These are phyloP conservation scores for Morelia viridis DNA, from an alignment of 2,797 vertebrate genomes.

Conservation along the genomic window DNA sequence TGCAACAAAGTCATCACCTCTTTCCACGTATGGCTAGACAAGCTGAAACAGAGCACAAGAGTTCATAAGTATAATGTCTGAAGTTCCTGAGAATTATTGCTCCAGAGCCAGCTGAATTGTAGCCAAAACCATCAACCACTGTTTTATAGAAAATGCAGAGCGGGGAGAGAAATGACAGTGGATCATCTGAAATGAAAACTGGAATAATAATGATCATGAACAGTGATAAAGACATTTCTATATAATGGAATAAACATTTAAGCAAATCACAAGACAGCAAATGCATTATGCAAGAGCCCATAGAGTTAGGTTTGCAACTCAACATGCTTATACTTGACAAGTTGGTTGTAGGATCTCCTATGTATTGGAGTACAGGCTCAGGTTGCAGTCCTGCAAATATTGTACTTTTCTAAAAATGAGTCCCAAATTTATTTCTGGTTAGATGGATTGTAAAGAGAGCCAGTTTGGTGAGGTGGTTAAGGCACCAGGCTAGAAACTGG, in stretches of 20 bases:
- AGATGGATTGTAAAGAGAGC: background rate
- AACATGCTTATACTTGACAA: background rate
- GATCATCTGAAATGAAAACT: conserved; percentile 26
- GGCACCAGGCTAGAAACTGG: background rate
- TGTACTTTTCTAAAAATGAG: background rate
- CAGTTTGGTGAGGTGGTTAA: background rate
- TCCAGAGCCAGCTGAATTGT: conserved; percentile 64
- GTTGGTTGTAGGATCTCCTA: background rate
- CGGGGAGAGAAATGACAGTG: conserved; percentile 37
- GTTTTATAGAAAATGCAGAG: conserved; percentile 52
- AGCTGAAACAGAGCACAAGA: conserved; percentile 66
- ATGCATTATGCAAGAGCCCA: conserved; percentile 23
- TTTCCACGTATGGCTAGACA: conserved; percentile 56
- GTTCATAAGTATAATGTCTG: conserved; percentile 67
- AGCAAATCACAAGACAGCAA: conserved; percentile 24
- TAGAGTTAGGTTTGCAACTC: conserved; percentile 11
- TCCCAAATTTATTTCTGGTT: background rate
- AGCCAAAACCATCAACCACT: conserved; percentile 68
- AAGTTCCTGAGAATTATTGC: conserved; percentile 64
- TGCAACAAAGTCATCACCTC: background rate
- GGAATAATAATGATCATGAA: conserved; percentile 49
- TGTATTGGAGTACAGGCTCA: background rate
- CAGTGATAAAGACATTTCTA: conserved; percentile 57
- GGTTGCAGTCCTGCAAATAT: background rate
- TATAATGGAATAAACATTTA: conserved; percentile 48